Evolutionary conservation across 1,140 invertebrate genomes (phyloP).

Genomic region (Brachionus manjavacas): DNA sequence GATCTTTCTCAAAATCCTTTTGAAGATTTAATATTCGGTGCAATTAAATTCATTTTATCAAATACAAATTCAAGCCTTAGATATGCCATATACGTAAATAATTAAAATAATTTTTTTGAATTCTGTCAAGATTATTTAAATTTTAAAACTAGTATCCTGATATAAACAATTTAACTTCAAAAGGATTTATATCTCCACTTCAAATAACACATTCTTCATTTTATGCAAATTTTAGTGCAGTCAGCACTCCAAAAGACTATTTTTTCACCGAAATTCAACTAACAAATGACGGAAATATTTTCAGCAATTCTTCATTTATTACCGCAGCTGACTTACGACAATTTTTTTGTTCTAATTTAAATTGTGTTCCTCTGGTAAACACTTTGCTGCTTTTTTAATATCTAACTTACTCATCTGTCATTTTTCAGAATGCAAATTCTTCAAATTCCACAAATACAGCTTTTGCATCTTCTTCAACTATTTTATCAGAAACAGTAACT

Average conservation of each 20-base stretch:
- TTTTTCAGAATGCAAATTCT: background rate
- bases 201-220: background rate
- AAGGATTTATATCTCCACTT: background rate
- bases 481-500: too few species aligned
- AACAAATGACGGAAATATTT: background rate
- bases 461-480: too few species aligned
- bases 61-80: background rate
- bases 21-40: background rate
- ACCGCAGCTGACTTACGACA: background rate
- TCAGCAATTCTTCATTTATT: background rate
- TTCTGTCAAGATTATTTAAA: background rate
- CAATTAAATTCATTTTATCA: background rate
- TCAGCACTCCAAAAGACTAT: background rate
- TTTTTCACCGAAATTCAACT: background rate
- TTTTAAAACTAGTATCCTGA: background rate
- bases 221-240: background rate
- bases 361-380: background rate
- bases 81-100: background rate
- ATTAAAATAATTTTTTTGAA: background rate
- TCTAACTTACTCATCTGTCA: too few species aligned
- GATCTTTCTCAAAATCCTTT: background rate
- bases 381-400: background rate
- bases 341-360: background rate
- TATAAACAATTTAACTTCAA: background rate
- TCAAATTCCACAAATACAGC: background rate